Base-by-base conservation (phyloP, 1,140 invertebrate genomes). In the Drosophila arawakana region DNA sequence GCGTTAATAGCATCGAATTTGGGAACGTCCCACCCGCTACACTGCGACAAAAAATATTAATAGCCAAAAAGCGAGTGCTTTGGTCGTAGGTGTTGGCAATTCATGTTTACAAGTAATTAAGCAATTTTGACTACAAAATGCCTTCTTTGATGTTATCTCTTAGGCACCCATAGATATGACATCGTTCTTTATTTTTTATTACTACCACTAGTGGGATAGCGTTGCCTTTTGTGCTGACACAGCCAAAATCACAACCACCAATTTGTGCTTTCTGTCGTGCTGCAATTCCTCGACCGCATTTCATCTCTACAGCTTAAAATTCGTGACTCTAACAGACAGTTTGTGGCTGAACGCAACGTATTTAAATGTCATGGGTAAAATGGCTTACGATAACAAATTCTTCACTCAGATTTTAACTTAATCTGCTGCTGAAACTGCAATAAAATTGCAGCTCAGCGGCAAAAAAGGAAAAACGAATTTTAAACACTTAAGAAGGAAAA, bases 101-200 rank as follows among this genome's bases (percentile, higher is more conserved):
- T 88, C 84, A 88, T 88, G 77, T 88, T 88, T 88, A 89, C 84
- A 88, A 89, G 77, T 90, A 89, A 88, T 88, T 88, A 84, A 84
- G 72, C 84, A 88, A 89, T 84, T 88, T 89, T 73, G 55, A 65
- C 78, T 50, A 71, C 69, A 54, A 62, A 59, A 47, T 52, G 25
- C 41, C 62, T 43, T 18, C 80, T 88, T 89, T 88, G 84, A 88
- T 76, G 84, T 89, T 65, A 46, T 47, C 10, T 52, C 34, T 8
- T 43, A 3, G 49, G 39, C 62, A 81, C 77, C 78, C 66, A 57
- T 82, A 82, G 74, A 78, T 82, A 82, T 73, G 47, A 81, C 66
- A 81, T 75, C 18, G 18, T 75, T 58, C 61, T 68, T 80, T 55
- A 67, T 35, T 15, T 59, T 21, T 59, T 11, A 66, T 76, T 30